Percentiles rank a stretch among this genome's conserved stretches.
Evolutionary conservation across 2,797 vertebrate genomes (phyloP).

Genomic region (Rhabdomys pumilio): DNA sequence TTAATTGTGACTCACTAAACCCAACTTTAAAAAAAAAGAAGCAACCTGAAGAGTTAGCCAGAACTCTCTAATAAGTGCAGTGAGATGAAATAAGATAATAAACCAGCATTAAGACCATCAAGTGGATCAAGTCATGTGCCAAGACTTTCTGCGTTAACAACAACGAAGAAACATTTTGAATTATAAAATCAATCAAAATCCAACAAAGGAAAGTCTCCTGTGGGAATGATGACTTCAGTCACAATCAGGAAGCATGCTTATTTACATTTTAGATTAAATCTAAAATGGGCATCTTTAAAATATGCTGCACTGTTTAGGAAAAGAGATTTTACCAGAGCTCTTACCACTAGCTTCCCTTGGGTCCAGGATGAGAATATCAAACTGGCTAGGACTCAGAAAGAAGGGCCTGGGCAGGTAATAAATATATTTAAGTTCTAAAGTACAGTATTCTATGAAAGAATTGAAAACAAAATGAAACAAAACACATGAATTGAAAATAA

Average conservation of each 20-base stretch:
- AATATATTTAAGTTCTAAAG: background rate
- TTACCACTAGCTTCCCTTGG: background rate
- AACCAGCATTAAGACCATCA: background rate
- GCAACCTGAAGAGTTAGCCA: background rate
- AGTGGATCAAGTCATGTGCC: background rate
- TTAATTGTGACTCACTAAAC: background rate
- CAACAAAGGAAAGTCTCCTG: background rate
- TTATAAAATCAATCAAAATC: constrained; percentile 21
- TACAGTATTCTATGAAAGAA: background rate
- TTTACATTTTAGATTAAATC: background rate
- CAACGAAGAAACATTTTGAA: background rate
- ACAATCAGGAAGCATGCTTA: background rate
- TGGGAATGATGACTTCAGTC: constrained; percentile 20
- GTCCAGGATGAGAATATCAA: background rate
- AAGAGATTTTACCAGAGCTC: background rate
- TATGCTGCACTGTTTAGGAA: background rate
- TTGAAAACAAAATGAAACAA: background rate
- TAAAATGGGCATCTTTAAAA: constrained; percentile 14
- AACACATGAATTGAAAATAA: background rate
- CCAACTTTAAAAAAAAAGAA: background rate
- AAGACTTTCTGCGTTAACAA: constrained; percentile 12
- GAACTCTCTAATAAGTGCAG: background rate
- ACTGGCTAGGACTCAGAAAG: background rate
- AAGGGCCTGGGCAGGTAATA: background rate
- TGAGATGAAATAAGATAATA: background rate